Conservation (phyloP, 1,140 invertebrate genomes). For the Lasaia peninsularis region DNA sequence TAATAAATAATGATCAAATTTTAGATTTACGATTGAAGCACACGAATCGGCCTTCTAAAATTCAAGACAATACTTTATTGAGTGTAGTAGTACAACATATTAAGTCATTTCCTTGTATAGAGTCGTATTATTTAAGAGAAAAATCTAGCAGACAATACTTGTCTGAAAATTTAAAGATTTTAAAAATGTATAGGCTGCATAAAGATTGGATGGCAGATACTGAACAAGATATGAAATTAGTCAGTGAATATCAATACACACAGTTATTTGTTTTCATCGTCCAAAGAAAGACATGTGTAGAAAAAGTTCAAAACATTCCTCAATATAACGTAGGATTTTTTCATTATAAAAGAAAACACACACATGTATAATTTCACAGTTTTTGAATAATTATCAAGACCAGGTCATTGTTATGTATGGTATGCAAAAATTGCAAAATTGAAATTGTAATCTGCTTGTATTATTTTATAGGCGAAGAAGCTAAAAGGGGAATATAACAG, state of each 20-base stretch:
- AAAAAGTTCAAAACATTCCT: constrained; percentile 22
- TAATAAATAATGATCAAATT: too few relatives aligned
- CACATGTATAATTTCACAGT: constrained; percentile 35
- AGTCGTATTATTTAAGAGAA: too few relatives aligned
- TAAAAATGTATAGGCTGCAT: constrained; percentile 1
- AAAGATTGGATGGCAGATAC: neutral
- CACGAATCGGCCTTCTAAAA: too few relatives aligned
- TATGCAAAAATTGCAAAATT: constrained; percentile 24
- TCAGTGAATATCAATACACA: neutral
- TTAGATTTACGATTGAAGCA: too few relatives aligned
- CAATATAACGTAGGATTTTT: constrained; percentile 28
- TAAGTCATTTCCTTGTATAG: too few relatives aligned
- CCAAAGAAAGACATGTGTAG: constrained; percentile 26
- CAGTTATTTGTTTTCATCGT: neutral
- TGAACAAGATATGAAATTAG: neutral
- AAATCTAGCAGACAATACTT: too few relatives aligned
- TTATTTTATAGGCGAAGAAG: constrained; percentile 21
- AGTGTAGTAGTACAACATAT: neutral
- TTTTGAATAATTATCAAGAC: constrained; percentile 18
- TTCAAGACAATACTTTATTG: too few relatives aligned
- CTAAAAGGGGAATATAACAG: constrained; percentile 15
- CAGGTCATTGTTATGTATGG: constrained; percentile 33
- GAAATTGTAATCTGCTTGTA: constrained; percentile 31
- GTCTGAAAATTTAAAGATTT: constrained; percentile 11
- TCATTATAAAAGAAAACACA: constrained; percentile 34